Percentiles rank a stretch among this genome's conserved stretches.
phyloP scores from a whole-genome alignment of 2,113 vertebrate genomes.

The Callaeas wilsoni region DNA sequence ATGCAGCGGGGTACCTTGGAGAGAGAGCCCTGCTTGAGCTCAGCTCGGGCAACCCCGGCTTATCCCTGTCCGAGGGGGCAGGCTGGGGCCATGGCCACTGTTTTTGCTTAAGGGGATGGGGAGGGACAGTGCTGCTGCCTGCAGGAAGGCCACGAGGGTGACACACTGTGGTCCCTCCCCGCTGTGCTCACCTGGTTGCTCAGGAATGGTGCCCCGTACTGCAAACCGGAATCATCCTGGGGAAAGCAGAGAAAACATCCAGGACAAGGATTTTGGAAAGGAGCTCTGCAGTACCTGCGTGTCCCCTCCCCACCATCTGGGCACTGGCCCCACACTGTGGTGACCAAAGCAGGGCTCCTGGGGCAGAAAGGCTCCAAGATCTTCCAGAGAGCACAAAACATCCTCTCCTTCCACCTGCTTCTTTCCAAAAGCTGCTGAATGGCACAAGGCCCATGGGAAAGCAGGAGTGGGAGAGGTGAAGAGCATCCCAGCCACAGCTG shows the following conservation, averaged over 20 bases:
- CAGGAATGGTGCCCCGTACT: slow-evolving; percentile 64
- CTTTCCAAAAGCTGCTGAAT: not conserved
- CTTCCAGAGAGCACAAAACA: not conserved
- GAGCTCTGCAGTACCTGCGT: not conserved
- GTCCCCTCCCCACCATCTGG: not conserved
- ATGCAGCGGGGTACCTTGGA: not conserved
- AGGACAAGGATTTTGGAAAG: not conserved
- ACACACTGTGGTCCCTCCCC: not conserved
- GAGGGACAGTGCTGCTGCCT: not conserved
- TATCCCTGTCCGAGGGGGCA: fast-evolving
- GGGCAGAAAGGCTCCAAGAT: not conserved
- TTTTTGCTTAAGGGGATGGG: not conserved
- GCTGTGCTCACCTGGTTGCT: slow-evolving; percentile 71
- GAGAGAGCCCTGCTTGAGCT: not conserved
- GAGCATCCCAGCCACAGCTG: not conserved
- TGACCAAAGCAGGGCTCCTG: not conserved
- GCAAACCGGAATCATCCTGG: slow-evolving; percentile 62
- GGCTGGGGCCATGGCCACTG: not conserved
- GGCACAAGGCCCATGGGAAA: not conserved
- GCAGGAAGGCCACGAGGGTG: not conserved
- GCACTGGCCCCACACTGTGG: fast-evolving
- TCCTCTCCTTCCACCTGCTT: not conserved
- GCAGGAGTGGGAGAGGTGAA: not conserved
- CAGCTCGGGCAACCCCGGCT: not conserved
- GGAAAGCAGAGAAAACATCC: not conserved